phyloP scores from a whole-genome alignment of 2,797 vertebrate species.

The Podarcis siculus region DNA sequence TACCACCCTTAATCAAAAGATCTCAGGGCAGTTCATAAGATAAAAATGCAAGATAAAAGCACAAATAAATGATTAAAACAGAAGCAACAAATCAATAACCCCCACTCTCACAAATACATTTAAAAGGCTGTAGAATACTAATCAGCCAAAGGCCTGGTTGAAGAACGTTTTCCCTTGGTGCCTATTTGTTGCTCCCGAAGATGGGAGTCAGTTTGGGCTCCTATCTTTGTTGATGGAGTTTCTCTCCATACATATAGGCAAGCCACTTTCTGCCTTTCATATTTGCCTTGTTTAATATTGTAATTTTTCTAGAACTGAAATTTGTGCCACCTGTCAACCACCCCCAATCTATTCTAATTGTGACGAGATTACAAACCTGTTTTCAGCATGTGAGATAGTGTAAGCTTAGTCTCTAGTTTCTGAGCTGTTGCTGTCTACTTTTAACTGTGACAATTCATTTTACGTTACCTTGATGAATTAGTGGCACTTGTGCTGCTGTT shows the following conservation, averaged over 20 bases:
- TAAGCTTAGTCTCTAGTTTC: conserved; percentile 1
- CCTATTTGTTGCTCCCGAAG: background rate
- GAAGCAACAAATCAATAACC: too few species aligned
- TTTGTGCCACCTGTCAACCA: background rate
- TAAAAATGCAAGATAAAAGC: too few species aligned
- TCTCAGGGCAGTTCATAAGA: too few species aligned
- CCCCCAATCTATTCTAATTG: background rate
- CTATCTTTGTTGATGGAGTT: background rate
- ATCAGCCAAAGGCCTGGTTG: too few species aligned
- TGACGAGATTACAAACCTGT: background rate
- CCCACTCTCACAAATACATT: too few species aligned
- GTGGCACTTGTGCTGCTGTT: background rate
- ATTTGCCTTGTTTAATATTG: background rate
- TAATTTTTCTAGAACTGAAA: background rate
- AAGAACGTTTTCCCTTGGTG: too few species aligned
- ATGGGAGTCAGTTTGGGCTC: background rate
- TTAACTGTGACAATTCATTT: background rate
- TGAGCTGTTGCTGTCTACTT: background rate
- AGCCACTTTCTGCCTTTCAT: background rate
- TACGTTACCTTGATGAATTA: background rate
- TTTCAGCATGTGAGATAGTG: background rate
- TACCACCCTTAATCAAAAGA: too few species aligned
- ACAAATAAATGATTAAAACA: too few species aligned
- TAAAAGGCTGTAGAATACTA: too few species aligned
- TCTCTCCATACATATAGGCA: background rate